Conservation (phyloP, 2,888 invertebrate genomes). For the Cetonia aurata region DNA sequence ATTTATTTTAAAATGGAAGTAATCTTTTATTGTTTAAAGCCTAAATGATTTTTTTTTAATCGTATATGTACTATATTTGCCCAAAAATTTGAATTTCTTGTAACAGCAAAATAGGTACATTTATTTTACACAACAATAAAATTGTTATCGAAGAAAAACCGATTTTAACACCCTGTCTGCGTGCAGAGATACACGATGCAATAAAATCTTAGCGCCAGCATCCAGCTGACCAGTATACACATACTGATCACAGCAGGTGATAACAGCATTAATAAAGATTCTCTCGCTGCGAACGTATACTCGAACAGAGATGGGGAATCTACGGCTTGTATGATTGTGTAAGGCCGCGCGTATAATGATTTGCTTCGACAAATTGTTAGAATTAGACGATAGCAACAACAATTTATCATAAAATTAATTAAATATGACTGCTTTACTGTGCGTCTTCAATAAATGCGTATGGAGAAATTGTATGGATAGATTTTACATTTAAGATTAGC, state of each 20-base stretch:
- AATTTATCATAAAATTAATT: constrained; percentile 22
- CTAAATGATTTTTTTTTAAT: too few species aligned
- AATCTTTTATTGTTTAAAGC: too few species aligned
- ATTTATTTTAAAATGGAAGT: too few species aligned
- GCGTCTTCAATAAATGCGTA: background rate
- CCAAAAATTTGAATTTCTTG: too few species aligned
- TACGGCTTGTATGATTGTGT: background rate
- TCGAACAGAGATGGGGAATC: constrained; percentile 8
- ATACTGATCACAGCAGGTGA: constrained; percentile 50
- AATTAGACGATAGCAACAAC: background rate
- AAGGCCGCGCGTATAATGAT: constrained; percentile 7
- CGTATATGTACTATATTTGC: too few species aligned
- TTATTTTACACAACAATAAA: too few species aligned
- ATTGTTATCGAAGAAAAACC: too few species aligned
- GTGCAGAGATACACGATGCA: background rate
- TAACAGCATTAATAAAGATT: constrained; percentile 48
- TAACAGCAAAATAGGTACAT: too few species aligned
- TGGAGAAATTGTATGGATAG: too few species aligned
- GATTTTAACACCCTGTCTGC: too few species aligned
- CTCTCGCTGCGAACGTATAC: constrained; percentile 8
- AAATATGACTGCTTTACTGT: background rate
- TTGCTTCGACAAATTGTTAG: constrained; percentile 16
- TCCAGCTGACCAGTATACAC: constrained; percentile 47
- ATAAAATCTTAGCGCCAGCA: constrained; percentile 41
- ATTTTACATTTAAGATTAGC: too few species aligned